Conservation (phyloP, 1,140 invertebrate species). For the Yoshiicerus persimilis region DNA sequence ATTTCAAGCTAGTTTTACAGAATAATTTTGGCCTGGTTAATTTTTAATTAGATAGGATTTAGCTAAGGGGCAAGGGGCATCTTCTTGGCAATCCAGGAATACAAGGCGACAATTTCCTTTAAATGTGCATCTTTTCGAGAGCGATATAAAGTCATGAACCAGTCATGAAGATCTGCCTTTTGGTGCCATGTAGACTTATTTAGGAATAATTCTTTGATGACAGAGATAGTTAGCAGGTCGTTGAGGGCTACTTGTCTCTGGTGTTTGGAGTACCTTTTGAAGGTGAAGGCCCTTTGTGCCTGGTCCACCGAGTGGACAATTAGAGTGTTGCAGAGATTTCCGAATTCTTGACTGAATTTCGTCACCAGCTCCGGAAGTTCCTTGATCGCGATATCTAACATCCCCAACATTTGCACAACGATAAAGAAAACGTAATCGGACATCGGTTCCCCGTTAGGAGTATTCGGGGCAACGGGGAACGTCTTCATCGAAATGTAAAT, state of each 20-base stretch:
- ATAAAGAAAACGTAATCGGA: neutral
- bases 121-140: neutral
- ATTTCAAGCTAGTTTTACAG: no score
- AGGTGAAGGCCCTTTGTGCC: neutral
- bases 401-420: neutral
- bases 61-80: no score
- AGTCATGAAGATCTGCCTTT: neutral
- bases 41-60: no score
- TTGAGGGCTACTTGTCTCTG: neutral
- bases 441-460: neutral
- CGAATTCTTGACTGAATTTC: neutral
- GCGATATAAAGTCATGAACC: neutral
- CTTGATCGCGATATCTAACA: neutral
- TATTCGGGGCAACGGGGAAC: neutral
- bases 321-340: neutral
- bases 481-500: neutral
- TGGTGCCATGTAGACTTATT: neutral
- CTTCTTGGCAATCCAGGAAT: neutral
- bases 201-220: neutral
- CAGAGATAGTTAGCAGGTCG: neutral
- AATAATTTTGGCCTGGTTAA: no score
- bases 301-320: neutral
- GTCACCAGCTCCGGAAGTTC: neutral
- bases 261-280: neutral
- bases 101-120: neutral